Evolutionary conservation across 23 tunicate genomes (phyloP).

Genomic region (Styela clava): DNA sequence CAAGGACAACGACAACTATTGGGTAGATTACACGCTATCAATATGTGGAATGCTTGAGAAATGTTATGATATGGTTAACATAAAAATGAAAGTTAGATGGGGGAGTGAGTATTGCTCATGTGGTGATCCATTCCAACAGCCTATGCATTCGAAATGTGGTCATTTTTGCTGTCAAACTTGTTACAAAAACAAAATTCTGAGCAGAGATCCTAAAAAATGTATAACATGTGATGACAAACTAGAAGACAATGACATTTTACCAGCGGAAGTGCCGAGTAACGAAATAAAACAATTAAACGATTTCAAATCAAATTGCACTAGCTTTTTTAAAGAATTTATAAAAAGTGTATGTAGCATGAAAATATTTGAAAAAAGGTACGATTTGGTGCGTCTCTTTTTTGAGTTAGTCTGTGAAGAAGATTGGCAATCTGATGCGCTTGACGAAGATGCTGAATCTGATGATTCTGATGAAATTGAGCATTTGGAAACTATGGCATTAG

Average conservation of each 20-base stretch:
- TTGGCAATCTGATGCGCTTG: background rate
- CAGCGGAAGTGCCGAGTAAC: constrained; percentile 6
- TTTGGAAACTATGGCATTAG: background rate
- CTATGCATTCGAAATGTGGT: background rate
- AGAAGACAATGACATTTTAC: constrained; percentile 23
- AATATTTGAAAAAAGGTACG: background rate
- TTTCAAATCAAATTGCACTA: constrained; percentile 43
- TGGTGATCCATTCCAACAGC: background rate
- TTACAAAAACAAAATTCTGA: background rate
- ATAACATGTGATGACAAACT: constrained; percentile 27
- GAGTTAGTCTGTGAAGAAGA: background rate
- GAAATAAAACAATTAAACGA: constrained; percentile 14
- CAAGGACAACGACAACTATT: no score
- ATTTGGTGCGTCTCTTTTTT: background rate
- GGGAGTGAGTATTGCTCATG: background rate
- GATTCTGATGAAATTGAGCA: no score
- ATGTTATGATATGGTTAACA: background rate
- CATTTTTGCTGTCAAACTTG: constrained; percentile 37
- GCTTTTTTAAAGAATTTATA: constrained; percentile 56
- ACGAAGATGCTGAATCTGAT: no score
- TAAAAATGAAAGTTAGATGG: background rate
- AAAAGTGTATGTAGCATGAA: no score
- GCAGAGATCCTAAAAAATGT: constrained; percentile 21
- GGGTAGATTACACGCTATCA: background rate
- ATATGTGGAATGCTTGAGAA: background rate